Evolutionary conservation across 2,888 invertebrate species (phyloP).

Genomic region (Leptinotarsa peninsularis): DNA sequence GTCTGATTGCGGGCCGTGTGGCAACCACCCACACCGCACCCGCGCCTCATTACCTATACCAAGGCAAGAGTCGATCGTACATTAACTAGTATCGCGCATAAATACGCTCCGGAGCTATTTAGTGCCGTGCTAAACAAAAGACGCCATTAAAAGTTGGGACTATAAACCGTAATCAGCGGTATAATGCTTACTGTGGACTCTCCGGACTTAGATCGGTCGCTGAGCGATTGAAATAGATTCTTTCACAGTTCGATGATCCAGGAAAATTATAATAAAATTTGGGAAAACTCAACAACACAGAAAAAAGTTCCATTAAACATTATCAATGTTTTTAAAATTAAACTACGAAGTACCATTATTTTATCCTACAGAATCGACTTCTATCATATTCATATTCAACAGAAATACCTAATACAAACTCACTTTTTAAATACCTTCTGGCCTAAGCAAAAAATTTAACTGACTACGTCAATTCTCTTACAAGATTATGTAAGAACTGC

Average conservation of each 20-base stretch:
- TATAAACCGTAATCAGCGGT: conserved; percentile 62
- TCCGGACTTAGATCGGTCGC: conserved; percentile 19
- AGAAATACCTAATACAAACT: no score
- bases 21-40: conserved; percentile 60
- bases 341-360: no score
- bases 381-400: no score
- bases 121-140: conserved; percentile 63
- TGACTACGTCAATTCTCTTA: no score
- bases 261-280: background rate
- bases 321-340: no score
- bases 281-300: background rate
- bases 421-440: no score
- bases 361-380: no score
- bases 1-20: conserved; percentile 42
- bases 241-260: background rate
- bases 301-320: no score
- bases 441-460: no score
- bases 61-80: conserved; percentile 56
- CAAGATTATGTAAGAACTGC: no score
- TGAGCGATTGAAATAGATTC: conserved; percentile 8
- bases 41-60: conserved; percentile 60
- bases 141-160: conserved; percentile 62
- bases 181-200: conserved; percentile 48
- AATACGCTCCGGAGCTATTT: conserved; percentile 61
- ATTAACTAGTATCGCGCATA: conserved; percentile 60